Evolutionary conservation across 2,113 vertebrate species (phyloP), one percentile per base, ranked within the genome.

Genomic region (Nematolebias whitei): DNA sequence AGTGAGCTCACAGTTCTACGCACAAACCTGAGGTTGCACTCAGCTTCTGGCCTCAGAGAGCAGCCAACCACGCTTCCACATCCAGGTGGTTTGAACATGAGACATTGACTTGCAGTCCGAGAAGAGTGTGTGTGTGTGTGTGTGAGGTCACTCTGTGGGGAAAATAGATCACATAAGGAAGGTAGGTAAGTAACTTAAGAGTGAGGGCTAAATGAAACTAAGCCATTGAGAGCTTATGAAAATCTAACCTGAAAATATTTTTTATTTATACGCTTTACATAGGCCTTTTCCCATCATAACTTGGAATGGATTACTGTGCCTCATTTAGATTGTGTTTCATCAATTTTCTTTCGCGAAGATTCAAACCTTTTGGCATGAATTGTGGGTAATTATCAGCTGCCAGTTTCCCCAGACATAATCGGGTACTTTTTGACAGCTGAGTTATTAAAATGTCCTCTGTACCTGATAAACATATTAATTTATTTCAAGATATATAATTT

Each of bases 391-490:
- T 91, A 89, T 92, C 85, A 84, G 77, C 78, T 90, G 86, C 80
- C 86, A 87, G 76, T 89, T 90, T 84, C 78, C 50, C 79, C 72
- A 78, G 87, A 91, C 87, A 79, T 88, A 91, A 87, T 88, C 85
- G 79, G 78, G 71, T 80, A 71, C 67, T 82, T 87, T 29, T 85
- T 92, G 91, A 93, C 91, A 92, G 90, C 77, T 89, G 87, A 92
- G 88, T 92, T 92, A 93, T 91, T 91, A 91, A 88, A 91, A 82
- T 87, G 89, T 91, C 86, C 85, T 73, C 74, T 62, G 70, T 88
- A 86, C 85, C 85, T 90, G 88, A 92, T 91, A 91, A 92, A 92
- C 90, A 91, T 90, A 93, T 91, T 92, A 85, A 92, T 92, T 91
- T 90, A 89, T 89, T 87, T 91, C 86, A 79, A 81, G 78, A 89